Evolutionary conservation across 2,888 invertebrate genomes (phyloP), one percentile per base, ranked within the genome.

Genomic region (Dastarcus helophoroides): DNA sequence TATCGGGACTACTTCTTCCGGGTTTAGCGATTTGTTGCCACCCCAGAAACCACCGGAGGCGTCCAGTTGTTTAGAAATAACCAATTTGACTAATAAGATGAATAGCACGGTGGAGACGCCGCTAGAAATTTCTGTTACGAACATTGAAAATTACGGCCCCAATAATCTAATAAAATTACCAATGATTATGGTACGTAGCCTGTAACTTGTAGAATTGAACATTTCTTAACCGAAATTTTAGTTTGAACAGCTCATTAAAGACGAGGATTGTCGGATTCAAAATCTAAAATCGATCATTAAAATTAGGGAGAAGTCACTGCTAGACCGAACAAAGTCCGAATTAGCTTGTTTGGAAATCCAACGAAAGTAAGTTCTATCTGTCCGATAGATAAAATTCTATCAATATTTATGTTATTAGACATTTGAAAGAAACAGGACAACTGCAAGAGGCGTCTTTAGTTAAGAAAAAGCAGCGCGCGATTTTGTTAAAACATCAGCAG

Each of bases 391-490:
- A 8, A 17, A 17, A 26, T 12, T 9, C 13, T 4, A n/a, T 25
- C 9, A 8, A 12, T 22, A 4, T n/a, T 15, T 9, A 3, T 14
- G 21, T 30, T 50, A 51, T 26, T 36, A 65, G 67, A 39, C 60
- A 64, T 43, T 61, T 68, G 15, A 62, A 67, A 32, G 64, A 71
- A 42, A 69, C 69, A 28, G 73, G 73, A 1, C 60, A 68, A 27
- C 59, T 69, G 14, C 63, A 68, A 23, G 64, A 67, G 44, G 68
- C 71, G 34, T 68, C 71, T 0, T 54, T 70, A 2, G 66, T 79
- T 14, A 74, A 73, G 43, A 78, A 79, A 52, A 76, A 75, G 40
- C 78, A 80, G 51, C 59, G 79, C 35, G 76, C 72, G 1, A 60
- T 80, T 32, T 54, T 79, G 32, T 52, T 77, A 34, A 73, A 73